Conservation (phyloP, 1,140 invertebrate species). For the Sminthurides bifidus region DNA sequence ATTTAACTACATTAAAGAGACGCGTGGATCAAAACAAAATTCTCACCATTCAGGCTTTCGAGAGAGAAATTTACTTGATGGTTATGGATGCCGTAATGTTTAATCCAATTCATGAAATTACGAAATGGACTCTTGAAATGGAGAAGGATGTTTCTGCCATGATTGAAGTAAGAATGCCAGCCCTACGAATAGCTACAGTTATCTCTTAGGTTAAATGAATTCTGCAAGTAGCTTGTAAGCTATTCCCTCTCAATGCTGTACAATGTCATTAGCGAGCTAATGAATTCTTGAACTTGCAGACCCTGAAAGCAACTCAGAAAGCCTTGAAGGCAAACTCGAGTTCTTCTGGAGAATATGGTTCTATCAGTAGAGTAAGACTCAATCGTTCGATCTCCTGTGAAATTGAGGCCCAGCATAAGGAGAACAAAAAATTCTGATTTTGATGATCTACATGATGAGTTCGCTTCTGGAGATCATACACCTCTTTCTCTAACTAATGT, state of each 20-base stretch:
- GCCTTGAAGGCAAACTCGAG: background rate
- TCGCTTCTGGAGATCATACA: background rate
- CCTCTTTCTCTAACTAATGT: background rate
- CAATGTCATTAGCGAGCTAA: too few relatives aligned
- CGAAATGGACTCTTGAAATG: conserved; percentile 5
- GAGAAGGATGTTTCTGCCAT: conserved; percentile 5
- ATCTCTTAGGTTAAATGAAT: background rate
- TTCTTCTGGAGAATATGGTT: background rate
- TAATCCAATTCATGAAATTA: conserved; percentile 56
- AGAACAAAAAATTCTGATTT: background rate
- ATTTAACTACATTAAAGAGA: conserved; percentile 70
- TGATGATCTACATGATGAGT: background rate
- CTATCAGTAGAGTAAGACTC: background rate
- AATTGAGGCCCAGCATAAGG: background rate
- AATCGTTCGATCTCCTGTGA: background rate
- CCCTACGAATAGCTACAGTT: background rate
- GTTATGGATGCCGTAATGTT: conserved; percentile 90
- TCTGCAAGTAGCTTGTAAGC: background rate
- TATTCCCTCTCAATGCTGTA: too few relatives aligned
- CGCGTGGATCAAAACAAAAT: conserved; percentile 79
- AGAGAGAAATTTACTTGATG: conserved; percentile 82
- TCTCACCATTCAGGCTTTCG: conserved; percentile 69
- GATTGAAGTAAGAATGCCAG: background rate
- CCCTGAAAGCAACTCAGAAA: background rate
- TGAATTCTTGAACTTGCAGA: background rate